Conservation (phyloP, 2,797 vertebrate genomes). For the Danio aesculapii region DNA sequence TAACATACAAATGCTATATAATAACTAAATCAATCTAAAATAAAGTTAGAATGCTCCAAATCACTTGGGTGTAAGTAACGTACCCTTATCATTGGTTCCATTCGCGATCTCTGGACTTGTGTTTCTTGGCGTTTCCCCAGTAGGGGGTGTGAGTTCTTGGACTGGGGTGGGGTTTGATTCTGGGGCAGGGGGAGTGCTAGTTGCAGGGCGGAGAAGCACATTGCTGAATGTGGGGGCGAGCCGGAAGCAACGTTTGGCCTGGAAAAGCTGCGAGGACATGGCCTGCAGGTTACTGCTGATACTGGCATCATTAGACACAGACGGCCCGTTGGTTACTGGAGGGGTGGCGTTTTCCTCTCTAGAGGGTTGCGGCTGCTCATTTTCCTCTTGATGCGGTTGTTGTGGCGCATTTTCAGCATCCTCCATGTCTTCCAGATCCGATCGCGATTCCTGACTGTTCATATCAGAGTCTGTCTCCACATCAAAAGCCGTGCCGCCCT, state of each 20-base stretch:
- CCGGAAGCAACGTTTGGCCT: slow-evolving; percentile 95
- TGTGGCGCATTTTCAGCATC: slow-evolving; percentile 75
- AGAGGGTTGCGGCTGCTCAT: slow-evolving; percentile 50
- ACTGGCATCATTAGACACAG: slow-evolving; percentile 81
- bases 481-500: slow-evolving; percentile 92
- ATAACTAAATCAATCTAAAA: background rate
- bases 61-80: background rate
- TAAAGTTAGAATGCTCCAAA: background rate
- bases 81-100: slow-evolving; percentile 80
- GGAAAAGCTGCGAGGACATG: slow-evolving; percentile 96
- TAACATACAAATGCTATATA: no score
- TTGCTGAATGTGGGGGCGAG: slow-evolving; percentile 97
- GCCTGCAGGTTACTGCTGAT: slow-evolving; percentile 98
- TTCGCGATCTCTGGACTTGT: slow-evolving; percentile 72
- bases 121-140: slow-evolving; percentile 63
- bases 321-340: slow-evolving; percentile 82
- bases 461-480: slow-evolving; percentile 96
- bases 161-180: slow-evolving; percentile 65
- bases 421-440: slow-evolving; percentile 95
- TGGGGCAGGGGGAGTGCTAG: slow-evolving; percentile 55
- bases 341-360: slow-evolving; percentile 71
- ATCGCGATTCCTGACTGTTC: slow-evolving; percentile 98
- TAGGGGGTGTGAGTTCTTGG: slow-evolving; percentile 71
- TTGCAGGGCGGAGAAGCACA: slow-evolving; percentile 84
- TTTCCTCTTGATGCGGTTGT: slow-evolving; percentile 57